A percentile compares a stretch with the other conserved stretches of the same genome.
Evolutionary conservation across 1,140 invertebrate species (phyloP).

Genomic region (Achatina immaculata): DNA sequence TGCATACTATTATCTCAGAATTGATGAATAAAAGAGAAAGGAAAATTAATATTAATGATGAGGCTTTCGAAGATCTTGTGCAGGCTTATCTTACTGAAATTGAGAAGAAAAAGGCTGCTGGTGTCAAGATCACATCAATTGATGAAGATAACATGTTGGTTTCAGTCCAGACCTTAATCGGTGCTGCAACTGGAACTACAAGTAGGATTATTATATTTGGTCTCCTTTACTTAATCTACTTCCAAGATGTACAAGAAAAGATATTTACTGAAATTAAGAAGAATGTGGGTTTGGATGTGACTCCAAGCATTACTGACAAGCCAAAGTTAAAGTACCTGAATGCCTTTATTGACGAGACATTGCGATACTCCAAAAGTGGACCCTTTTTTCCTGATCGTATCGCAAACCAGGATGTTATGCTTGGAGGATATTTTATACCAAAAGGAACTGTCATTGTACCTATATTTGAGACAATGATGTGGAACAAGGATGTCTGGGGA

Average conservation of each 20-base stretch:
- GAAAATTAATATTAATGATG: slow-evolving; percentile 35
- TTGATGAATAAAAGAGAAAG: slow-evolving; percentile 14
- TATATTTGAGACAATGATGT: slow-evolving; percentile 58
- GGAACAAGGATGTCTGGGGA: slow-evolving; percentile 73
- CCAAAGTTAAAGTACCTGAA: slow-evolving; percentile 44
- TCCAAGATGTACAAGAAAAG: slow-evolving; percentile 80
- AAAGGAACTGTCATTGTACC: slow-evolving; percentile 59
- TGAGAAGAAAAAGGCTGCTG: slow-evolving; percentile 20
- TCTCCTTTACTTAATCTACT: slow-evolving; percentile 82
- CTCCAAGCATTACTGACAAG: slow-evolving; percentile 64
- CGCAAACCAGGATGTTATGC: slow-evolving; percentile 49
- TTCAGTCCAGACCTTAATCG: slow-evolving; percentile 40
- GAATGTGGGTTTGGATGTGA: slow-evolving; percentile 81
- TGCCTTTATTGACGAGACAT: slow-evolving; percentile 45
- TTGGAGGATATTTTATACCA: slow-evolving; percentile 63
- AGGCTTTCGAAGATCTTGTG: slow-evolving; percentile 44
- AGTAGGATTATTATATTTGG: slow-evolving; percentile 75
- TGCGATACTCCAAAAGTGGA: slow-evolving; percentile 39
- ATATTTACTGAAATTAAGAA: slow-evolving; percentile 88
- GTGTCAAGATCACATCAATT: slow-evolving; percentile 28
- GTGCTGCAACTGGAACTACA: slow-evolving; percentile 50
- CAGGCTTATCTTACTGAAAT: slow-evolving; percentile 47
- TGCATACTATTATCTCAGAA: slow-evolving; percentile 12
- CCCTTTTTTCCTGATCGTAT: slow-evolving; percentile 65
- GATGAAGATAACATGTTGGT: slow-evolving; percentile 38